Conservation (phyloP, 2,113 vertebrate genomes). For the Otocyon megalotis region DNA sequence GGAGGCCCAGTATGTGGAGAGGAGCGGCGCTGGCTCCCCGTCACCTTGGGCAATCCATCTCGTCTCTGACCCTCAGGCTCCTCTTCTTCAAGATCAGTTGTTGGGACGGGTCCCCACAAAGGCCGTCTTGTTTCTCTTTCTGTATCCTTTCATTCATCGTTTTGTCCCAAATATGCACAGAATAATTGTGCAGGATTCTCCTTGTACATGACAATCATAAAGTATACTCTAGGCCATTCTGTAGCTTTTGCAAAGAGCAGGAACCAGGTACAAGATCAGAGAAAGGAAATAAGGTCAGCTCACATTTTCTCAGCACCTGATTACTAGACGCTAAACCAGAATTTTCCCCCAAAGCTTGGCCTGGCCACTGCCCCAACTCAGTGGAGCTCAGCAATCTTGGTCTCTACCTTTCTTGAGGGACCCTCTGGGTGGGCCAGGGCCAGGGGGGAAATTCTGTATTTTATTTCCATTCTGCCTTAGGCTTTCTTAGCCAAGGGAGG, state of each 20-base stretch:
- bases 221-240: not conserved
- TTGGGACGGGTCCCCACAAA: not conserved
- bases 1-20: fast-evolving
- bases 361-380: no score
- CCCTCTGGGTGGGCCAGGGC: not conserved
- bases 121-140: not conserved
- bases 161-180: not conserved
- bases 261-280: not conserved
- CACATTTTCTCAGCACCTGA: not conserved
- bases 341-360: not conserved
- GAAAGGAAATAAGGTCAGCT: not conserved
- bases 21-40: fast-evolving
- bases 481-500: not conserved
- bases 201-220: not conserved
- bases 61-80: not conserved
- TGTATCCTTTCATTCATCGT: not conserved
- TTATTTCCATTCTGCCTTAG: fast-evolving
- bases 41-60: fast-evolving
- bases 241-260: not conserved
- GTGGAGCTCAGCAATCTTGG: no score
- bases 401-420: not conserved
- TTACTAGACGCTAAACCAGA: not conserved
- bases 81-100: not conserved
- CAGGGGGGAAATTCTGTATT: fast-evolving
- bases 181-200: not conserved